A percentile compares a stretch with the other conserved stretches of the same genome.
Evolutionary conservation across 2,888 invertebrate species (phyloP).

Genomic region (Caenorhabditis doughertyi): DNA sequence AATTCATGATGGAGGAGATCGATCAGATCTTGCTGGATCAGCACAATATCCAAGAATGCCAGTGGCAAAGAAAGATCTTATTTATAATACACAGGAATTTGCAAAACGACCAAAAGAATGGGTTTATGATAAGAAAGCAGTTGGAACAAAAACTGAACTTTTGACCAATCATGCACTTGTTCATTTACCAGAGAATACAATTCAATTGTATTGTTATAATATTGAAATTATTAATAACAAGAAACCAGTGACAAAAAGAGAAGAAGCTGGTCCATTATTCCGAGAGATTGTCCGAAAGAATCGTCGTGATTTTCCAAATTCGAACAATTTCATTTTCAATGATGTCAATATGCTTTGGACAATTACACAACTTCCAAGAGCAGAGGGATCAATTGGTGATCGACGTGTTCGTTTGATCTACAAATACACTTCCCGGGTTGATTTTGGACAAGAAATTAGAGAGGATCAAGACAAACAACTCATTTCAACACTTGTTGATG

Average conservation of each 20-base stretch:
- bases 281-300: no score
- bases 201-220: slow-evolving; percentile 21
- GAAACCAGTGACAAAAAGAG: no score
- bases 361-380: no score
- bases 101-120: background rate
- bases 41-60: background rate
- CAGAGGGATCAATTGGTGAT: no score
- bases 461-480: background rate
- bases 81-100: slow-evolving; percentile 23
- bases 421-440: background rate
- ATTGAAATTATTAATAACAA: no score
- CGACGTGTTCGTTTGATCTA: background rate
- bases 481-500: background rate
- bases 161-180: slow-evolving; percentile 42
- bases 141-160: slow-evolving; percentile 23
- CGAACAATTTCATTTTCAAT: background rate
- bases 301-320: background rate
- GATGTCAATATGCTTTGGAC: background rate
- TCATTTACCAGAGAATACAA: background rate
- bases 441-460: background rate
- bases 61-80: background rate
- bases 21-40: background rate
- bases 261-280: no score
- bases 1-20: background rate
- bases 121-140: background rate